These are phyloP conservation scores for Therioaphis trifolii DNA, from an alignment of 2,888 invertebrate species.

Conservation along the genomic window DNA sequence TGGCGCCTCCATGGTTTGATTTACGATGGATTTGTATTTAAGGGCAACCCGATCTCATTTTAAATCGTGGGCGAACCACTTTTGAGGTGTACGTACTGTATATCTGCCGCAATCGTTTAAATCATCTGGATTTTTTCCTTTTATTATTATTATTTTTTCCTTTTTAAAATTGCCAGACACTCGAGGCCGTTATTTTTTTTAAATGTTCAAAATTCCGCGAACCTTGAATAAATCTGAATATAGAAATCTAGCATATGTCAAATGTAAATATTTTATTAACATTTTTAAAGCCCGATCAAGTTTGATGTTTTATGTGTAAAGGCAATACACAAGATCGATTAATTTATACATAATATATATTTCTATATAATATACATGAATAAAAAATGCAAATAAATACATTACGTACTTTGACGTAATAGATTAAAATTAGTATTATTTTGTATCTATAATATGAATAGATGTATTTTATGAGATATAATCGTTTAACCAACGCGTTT, in stretches of 20 bases:
- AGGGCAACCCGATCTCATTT: slow-evolving; percentile 59
- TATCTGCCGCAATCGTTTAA: slow-evolving; percentile 53
- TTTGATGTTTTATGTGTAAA: background rate
- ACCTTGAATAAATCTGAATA: slow-evolving; percentile 48
- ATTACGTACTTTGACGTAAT: background rate
- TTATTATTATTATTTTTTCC: slow-evolving; percentile 49
- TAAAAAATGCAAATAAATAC: background rate
- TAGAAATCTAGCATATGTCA: background rate
- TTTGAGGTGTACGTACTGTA: slow-evolving; percentile 40
- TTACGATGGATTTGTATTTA: slow-evolving; percentile 57
- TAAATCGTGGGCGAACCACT: slow-evolving; percentile 59
- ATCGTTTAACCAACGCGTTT: too few species aligned
- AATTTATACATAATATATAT: too few species aligned
- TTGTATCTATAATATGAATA: too few species aligned
- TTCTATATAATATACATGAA: too few species aligned
- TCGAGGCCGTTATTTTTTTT: slow-evolving; percentile 56
- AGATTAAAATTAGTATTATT: too few species aligned
- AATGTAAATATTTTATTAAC: background rate
- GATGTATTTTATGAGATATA: too few species aligned
- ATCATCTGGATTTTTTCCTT: slow-evolving; percentile 50
- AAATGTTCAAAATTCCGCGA: slow-evolving; percentile 37
- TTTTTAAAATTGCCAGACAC: slow-evolving; percentile 60
- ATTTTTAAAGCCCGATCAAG: background rate
- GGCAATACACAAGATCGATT: background rate
- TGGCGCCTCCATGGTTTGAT: slow-evolving; percentile 59